phyloP scores from a whole-genome alignment of 2,113 vertebrate species.

The Odontophorus gujanensis region DNA sequence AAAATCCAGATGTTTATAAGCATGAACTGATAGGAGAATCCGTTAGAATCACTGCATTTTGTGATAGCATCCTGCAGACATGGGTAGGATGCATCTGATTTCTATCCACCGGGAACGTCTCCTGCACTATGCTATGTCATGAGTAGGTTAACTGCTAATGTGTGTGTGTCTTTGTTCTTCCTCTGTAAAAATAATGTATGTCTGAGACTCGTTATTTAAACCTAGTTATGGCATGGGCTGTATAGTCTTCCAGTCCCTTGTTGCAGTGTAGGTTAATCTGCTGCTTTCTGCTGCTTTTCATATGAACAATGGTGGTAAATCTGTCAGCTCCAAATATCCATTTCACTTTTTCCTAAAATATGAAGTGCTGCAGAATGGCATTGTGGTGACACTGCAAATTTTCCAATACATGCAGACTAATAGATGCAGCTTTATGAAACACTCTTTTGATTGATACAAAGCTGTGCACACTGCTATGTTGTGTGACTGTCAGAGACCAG shows the following conservation, averaged over 20 bases:
- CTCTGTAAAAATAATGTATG: background rate
- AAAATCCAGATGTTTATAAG: background rate
- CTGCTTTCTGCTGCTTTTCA: background rate
- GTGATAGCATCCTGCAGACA: background rate
- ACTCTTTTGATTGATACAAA: accelerated
- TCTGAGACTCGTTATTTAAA: background rate
- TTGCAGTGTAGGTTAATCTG: background rate
- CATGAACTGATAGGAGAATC: background rate
- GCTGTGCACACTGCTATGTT: accelerated
- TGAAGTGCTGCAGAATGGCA: background rate
- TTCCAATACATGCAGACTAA: background rate
- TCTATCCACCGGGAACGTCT: background rate
- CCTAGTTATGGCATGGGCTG: background rate
- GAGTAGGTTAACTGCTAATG: background rate
- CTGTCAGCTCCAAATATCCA: accelerated
- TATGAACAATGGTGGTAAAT: background rate
- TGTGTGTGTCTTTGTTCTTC: background rate
- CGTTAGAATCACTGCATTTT: background rate
- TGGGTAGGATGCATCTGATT: accelerated
- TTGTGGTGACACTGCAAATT: background rate
- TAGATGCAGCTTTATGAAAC: background rate
- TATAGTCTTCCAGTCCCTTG: background rate
- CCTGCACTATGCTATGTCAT: background rate
- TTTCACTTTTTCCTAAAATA: background rate
- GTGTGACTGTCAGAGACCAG: background rate